Evolutionary conservation across 1,140 invertebrate species (phyloP).

Genomic region (Megalopta genalis): DNA sequence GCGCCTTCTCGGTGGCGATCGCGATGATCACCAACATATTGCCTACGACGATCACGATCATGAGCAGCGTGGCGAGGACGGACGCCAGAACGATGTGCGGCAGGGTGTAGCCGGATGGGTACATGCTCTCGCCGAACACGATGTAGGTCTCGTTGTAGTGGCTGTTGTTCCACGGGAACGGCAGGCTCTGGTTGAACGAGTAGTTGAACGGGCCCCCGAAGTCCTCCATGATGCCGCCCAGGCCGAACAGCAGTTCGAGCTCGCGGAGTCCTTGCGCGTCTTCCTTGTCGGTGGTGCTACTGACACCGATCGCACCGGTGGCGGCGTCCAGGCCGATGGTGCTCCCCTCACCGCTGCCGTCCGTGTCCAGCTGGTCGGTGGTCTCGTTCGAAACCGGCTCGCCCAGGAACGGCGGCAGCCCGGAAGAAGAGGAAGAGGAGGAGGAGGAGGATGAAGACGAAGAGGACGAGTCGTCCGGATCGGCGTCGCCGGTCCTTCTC

Average conservation of each 20-base stretch:
- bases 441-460: background rate
- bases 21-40: conserved; percentile 99
- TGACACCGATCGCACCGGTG: conserved; percentile 24
- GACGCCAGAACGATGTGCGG: conserved; percentile 93
- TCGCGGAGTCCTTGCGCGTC: conserved; percentile 49
- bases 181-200: conserved; percentile 63
- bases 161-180: conserved; percentile 63
- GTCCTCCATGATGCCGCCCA: conserved; percentile 70
- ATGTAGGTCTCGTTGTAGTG: conserved; percentile 65
- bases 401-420: background rate
- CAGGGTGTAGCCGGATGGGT: conserved; percentile 93
- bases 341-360: conserved; percentile 22
- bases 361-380: conserved; percentile 7
- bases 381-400: background rate
- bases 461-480: no score
- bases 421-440: background rate
- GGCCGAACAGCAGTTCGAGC: conserved; percentile 70
- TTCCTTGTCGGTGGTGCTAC: conserved; percentile 34
- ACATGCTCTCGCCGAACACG: conserved; percentile 80
- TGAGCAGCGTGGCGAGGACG: conserved; percentile 93
- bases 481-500: background rate
- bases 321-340: conserved; percentile 34
- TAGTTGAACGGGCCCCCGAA: conserved; percentile 64
- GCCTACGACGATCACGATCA: conserved; percentile 98
- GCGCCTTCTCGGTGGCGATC: conserved; percentile 95